These are phyloP conservation scores for Phalloptychus januarius DNA, from an alignment of 2,797 vertebrate species.

Conservation along the genomic window DNA sequence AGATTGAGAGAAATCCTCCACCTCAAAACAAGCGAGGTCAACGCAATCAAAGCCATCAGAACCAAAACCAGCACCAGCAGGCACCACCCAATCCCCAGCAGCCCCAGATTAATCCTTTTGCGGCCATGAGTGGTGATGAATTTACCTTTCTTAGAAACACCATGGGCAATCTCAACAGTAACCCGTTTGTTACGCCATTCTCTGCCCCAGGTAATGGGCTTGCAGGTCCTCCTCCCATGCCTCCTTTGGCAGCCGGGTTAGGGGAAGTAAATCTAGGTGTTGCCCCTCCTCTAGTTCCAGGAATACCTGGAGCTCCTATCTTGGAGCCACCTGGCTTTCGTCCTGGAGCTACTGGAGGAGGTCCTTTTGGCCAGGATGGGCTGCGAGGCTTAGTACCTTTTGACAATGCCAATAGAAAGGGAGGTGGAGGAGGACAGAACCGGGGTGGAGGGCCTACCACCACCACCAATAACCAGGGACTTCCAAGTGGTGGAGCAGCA, in stretches of 20 bases:
- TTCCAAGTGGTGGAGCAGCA: slow-evolving; percentile 50
- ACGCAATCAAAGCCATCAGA: slow-evolving; percentile 84
- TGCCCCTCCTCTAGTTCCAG: slow-evolving; percentile 85
- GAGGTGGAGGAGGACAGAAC: slow-evolving; percentile 78
- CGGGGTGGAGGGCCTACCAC: slow-evolving; percentile 76
- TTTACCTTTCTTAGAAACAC: slow-evolving; percentile 89
- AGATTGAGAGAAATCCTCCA: slow-evolving; percentile 93
- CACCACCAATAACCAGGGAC: slow-evolving; percentile 61
- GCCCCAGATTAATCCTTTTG: slow-evolving; percentile 81
- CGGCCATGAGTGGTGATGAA: slow-evolving; percentile 87
- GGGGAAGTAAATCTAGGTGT: slow-evolving; percentile 85
- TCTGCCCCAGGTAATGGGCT: slow-evolving; percentile 87
- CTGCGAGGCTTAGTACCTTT: slow-evolving; percentile 86
- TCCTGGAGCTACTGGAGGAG: slow-evolving; percentile 83
- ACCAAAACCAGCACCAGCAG: slow-evolving; percentile 80
- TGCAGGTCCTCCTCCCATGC: slow-evolving; percentile 90
- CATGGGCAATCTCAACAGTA: slow-evolving; percentile 86
- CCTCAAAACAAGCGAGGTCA: slow-evolving; percentile 93
- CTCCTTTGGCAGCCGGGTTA: slow-evolving; percentile 88
- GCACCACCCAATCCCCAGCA: slow-evolving; percentile 72
- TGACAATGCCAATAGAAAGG: slow-evolving; percentile 81
- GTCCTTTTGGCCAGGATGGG: slow-evolving; percentile 82
- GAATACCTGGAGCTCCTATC: slow-evolving; percentile 87
- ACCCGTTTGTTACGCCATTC: slow-evolving; percentile 92
- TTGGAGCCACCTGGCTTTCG: slow-evolving; percentile 92